Percentiles rank a stretch among this genome's conserved stretches.
Evolutionary conservation across 2,888 invertebrate genomes (phyloP).

Genomic region (Platycheirus rosarum): DNA sequence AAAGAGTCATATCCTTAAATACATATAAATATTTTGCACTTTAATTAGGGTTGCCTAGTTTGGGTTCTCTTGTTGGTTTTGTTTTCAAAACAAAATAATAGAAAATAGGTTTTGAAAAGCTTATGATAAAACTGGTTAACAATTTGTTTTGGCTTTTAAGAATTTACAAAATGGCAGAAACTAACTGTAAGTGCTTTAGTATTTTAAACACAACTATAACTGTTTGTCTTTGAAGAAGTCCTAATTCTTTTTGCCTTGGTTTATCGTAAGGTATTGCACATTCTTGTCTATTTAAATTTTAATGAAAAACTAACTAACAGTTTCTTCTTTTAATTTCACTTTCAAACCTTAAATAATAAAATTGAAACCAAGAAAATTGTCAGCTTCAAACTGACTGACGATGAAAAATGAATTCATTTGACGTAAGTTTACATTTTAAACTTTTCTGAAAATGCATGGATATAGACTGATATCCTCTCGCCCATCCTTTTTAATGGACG

Average conservation of each 20-base stretch:
- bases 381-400: conserved; percentile 47
- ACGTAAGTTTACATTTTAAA: conserved; percentile 21
- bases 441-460: not conserved
- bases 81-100: not conserved
- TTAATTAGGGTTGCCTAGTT: conserved; percentile 62
- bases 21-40: conserved; percentile 33
- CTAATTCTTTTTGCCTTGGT: conserved; percentile 29
- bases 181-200: conserved; percentile 26
- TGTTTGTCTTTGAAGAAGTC: conserved; percentile 39
- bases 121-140: conserved; percentile 48
- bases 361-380: conserved; percentile 23
- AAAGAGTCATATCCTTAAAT: conserved; percentile 4
- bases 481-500: not conserved
- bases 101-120: conserved; percentile 13
- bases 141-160: conserved; percentile 54
- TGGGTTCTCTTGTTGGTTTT: conserved; percentile 41
- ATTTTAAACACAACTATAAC: conserved; percentile 46
- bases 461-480: not conserved
- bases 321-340: conserved; percentile 31
- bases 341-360: not conserved
- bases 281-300: conserved; percentile 47
- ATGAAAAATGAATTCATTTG: conserved; percentile 54
- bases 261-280: conserved; percentile 21
- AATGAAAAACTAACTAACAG: conserved; percentile 51
- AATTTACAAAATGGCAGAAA: conserved; percentile 13